Evolutionary conservation across 1,140 invertebrate genomes (phyloP), one percentile per base, ranked within the genome.

Genomic region (Drosophila neocordata): DNA sequence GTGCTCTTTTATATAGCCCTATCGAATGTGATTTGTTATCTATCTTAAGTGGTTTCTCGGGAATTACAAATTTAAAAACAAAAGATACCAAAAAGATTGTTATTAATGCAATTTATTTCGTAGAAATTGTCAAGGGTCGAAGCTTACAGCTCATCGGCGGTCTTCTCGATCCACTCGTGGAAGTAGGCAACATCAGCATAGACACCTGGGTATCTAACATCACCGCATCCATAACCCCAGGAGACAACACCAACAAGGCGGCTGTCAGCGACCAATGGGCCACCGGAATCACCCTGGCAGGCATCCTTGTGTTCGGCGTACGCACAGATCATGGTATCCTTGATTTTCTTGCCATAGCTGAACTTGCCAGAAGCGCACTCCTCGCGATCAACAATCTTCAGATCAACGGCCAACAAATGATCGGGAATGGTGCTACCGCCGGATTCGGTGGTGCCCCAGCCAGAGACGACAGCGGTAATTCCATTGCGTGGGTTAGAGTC

Each of bases 171-270:
- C 93, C 93, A 94, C 15, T 76, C 52, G 34, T 68, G 75, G 58
- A 92, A 87, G 38, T 53, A 37, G 11, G 88, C 66, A 1, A 94
- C 92, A 59, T 94, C 92, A 1, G 94, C 94, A 71, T 95, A 95
- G 12, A 95, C 93, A 11, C 95, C 94, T 0, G 95, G 95, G 9
- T 88, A 88, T 18, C 67, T 73, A n/a, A 52, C 57, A 27, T 77
- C 71, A 3, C 65, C 77, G 37, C 82, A 85, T 35, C 80, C 80
- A 52, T 79, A 56, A 31, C 94, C 95, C 93, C 94, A 95, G 31
- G 94, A 95, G 0, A 94, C 93, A 51, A 95, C 88, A 53, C 95
- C 95, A 24, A 92, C 85, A 12, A 92, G 69, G 1, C 61, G 68
- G 24, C 85, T 73, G 5, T 89, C 69, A 7, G 74, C 66, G 11